Percentiles rank a stretch among this genome's conserved stretches.
Evolutionary conservation across 2,113 vertebrate species (phyloP).

Genomic region (Oncorhynchus clarkii): DNA sequence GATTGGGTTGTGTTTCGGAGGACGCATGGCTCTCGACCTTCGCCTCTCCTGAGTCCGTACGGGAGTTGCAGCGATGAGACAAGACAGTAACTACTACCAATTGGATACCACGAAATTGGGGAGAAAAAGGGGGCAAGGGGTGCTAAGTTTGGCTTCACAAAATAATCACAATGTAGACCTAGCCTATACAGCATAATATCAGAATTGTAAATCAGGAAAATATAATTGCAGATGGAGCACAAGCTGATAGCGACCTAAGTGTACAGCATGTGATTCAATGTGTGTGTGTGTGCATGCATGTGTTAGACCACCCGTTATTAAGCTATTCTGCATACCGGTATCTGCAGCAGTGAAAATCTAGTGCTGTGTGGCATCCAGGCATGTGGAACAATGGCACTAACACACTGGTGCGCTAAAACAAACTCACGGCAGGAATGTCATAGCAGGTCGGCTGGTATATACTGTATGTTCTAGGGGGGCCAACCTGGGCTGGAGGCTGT

Average conservation of each 20-base stretch:
- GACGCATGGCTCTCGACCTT: no score
- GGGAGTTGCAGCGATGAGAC: no score
- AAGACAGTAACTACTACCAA: no score
- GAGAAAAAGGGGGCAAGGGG: no score
- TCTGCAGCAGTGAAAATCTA: not conserved
- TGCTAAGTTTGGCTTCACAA: not conserved
- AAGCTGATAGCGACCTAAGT: not conserved
- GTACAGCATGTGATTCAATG: not conserved
- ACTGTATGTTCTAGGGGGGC: not conserved
- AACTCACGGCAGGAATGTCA: slow-evolving; percentile 57
- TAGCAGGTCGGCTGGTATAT: slow-evolving; percentile 26
- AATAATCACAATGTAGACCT: not conserved
- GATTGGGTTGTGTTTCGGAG: no score
- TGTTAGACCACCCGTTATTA: not conserved
- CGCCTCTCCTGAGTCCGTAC: no score
- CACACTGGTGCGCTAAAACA: slow-evolving; percentile 39
- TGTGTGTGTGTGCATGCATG: not conserved
- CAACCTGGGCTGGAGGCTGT: not conserved
- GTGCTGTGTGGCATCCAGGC: not conserved
- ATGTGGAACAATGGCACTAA: slow-evolving; percentile 45
- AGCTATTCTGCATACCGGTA: no score
- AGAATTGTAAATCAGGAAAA: no score
- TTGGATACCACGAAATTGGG: no score
- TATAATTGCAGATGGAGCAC: no score
- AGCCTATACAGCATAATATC: not conserved